Evolutionary conservation across 2,888 invertebrate species (phyloP).

Genomic region (Norana najaformis): DNA sequence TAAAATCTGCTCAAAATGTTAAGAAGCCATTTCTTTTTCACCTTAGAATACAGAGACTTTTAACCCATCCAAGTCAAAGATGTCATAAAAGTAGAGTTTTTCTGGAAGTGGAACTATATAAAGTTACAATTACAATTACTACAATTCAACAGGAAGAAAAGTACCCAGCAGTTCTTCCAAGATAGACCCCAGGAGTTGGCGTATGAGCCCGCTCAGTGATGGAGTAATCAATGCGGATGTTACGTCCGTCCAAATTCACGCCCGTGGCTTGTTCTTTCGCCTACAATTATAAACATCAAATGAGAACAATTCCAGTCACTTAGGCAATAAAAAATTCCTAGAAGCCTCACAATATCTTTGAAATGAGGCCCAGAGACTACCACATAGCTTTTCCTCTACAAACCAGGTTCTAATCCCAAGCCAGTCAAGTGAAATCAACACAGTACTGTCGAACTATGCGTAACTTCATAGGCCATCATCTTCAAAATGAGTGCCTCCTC

Average conservation of each 20-base stretch:
- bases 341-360: background rate
- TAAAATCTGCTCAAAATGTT: no score
- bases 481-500: no score
- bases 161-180: slow-evolving; percentile 98
- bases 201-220: slow-evolving; percentile 94
- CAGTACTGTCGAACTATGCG: no score
- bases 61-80: background rate
- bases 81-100: background rate
- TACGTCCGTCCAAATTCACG: slow-evolving; percentile 88
- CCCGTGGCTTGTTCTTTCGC: slow-evolving; percentile 92
- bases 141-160: slow-evolving; percentile 70
- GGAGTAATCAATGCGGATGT: slow-evolving; percentile 91
- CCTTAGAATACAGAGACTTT: background rate
- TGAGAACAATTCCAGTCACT: background rate
- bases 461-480: no score
- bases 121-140: background rate
- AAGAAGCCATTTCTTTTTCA: background rate
- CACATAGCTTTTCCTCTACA: no score
- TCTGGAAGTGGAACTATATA: background rate
- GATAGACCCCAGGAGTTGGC: slow-evolving; percentile 94
- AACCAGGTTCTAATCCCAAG: no score
- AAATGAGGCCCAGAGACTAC: no score
- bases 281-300: slow-evolving; percentile 46
- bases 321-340: background rate
- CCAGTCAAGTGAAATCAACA: no score